A percentile compares a stretch with the other conserved stretches of the same genome.
Evolutionary conservation across 2,888 invertebrate genomes (phyloP).

Genomic region (Drosophila histrio): DNA sequence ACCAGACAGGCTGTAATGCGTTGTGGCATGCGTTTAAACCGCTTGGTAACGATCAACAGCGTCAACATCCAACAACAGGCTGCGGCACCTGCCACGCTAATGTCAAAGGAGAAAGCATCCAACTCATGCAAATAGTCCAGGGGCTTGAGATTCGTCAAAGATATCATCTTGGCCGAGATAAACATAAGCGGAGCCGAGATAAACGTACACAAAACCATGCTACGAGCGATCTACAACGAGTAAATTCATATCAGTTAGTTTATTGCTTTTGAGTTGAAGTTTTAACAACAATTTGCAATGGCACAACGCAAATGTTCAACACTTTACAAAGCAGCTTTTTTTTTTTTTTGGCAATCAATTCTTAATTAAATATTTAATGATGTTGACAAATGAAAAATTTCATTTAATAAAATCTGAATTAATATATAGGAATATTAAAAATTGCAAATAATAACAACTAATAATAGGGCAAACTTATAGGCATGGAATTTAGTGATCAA

Average conservation of each 20-base stretch:
- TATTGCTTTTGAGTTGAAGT: background rate
- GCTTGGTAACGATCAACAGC: conserved; percentile 90
- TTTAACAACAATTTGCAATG: too few relatives aligned
- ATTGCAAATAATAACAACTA: too few relatives aligned
- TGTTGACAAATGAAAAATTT: too few relatives aligned
- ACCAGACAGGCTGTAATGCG: conserved; percentile 91
- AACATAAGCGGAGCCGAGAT: conserved; percentile 98
- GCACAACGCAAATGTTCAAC: too few relatives aligned
- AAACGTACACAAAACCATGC: conserved; percentile 97
- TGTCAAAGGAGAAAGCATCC: conserved; percentile 91
- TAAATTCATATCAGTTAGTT: background rate
- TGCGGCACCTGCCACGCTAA: conserved; percentile 91
- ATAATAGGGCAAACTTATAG: too few relatives aligned
- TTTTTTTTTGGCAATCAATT: too few relatives aligned
- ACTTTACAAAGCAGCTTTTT: too few relatives aligned
- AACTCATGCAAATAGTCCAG: conserved; percentile 91
- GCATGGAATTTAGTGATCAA: too few relatives aligned
- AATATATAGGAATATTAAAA: too few relatives aligned
- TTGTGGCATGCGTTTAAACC: conserved; percentile 92
- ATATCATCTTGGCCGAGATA: conserved; percentile 96
- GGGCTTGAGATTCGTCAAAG: conserved; percentile 88
- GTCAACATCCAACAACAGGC: conserved; percentile 92
- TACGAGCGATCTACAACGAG: conserved; percentile 91
- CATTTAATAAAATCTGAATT: too few relatives aligned
- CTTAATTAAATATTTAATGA: too few relatives aligned